Base-by-base conservation (phyloP, 2,888 invertebrate species). In the Trissonchulus sp. region DNA sequence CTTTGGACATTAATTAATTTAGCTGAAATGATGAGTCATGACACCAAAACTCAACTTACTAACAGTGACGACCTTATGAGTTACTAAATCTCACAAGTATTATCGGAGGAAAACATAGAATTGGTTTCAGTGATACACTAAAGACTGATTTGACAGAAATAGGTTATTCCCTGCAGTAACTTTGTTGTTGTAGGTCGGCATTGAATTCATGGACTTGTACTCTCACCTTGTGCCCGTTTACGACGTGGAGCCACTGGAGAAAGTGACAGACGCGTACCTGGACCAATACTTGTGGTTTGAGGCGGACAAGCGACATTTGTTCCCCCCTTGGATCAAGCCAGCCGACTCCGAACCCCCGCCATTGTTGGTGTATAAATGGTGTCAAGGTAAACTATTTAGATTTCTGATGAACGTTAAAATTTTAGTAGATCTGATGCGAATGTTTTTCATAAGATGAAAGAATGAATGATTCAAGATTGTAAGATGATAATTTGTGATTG, bases 181-280 rank as follows among this genome's bases (percentile, higher is more conserved):
- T n/a, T n/a, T n/a, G n/a, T n/a, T n/a, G n/a, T n/a, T 72, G n/a
- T 37, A 92, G 91, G 92, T 94, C 76, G 97, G 98, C 65, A 99
- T 99, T 82, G 99, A 99, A 86, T 99, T 99, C 86, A 99, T 99
- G 99, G 99, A 99, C 85, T 88, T 99, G 75, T 99, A 99, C 88
- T 97, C 96, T 77, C 98, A 99, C 84, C 87, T 99, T 78, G 95
- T 99, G 78, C 99, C 99, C 0, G 99, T 99, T 0, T 99, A 99
- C 85, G 99, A 99, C 85, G 97, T 99, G 63, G 99, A 99, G 83
- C 99, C 99, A 0, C 87, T 99, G 75, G 99, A 99, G 86, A 99
- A 99, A 87, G 99, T 99, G 78, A 99, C 99, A 0, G 99, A 99
- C 84, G 99, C 99, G 0, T 99, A 99, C 86, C 88, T 99, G 75